Evolutionary conservation across 2,113 vertebrate genomes (phyloP), one percentile per base, ranked within the genome.

Genomic region (Leptodactylus fuscus): DNA sequence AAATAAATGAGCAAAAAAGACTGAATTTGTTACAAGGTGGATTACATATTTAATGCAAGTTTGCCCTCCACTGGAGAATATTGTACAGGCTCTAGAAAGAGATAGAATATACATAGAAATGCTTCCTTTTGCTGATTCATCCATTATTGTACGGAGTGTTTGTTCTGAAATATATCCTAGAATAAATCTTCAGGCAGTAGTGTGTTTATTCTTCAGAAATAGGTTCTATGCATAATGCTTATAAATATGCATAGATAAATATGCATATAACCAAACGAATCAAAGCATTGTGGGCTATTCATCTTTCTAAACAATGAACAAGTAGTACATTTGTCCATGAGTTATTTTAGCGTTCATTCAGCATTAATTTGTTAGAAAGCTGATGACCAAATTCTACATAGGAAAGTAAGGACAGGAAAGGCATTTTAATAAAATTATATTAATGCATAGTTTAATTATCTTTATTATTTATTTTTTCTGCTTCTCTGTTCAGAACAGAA

Each of bases 61-160:
- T 85, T 85, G 83, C 83, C 83, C 83, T 85, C 83, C 83, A 69
- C 83, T 85, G 83, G 83, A 78, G 83, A 85, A 78, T 51, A 67
- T 48, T 67, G 60, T 78, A 22, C 55, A 69, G 74, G 44, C 32
- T 78, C 44, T 24, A 27, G 13, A 34, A 60, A 77, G 44, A 51
- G 12, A 44, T 48, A 38, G 58, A 34, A 62, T 34, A 9, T 76
- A 29, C 51, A 62, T 84, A 65, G 32, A 46, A 20, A 9, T 22
- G 22, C 51, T 84, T 74, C 12, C 12, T 70, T 58, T 58, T 83
- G 69, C 32, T 74, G 67, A 18, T 44, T 83, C 81, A 58, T 80
- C 36, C n/a, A 80, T 41, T 62, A 62, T 41, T 4, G 36, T 80
- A 44, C 44, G 15, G 20, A 53, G 65, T 67, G 46, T 49, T 81